Conservation (phyloP, 2,888 invertebrate genomes). For the Nomada fucata region DNA sequence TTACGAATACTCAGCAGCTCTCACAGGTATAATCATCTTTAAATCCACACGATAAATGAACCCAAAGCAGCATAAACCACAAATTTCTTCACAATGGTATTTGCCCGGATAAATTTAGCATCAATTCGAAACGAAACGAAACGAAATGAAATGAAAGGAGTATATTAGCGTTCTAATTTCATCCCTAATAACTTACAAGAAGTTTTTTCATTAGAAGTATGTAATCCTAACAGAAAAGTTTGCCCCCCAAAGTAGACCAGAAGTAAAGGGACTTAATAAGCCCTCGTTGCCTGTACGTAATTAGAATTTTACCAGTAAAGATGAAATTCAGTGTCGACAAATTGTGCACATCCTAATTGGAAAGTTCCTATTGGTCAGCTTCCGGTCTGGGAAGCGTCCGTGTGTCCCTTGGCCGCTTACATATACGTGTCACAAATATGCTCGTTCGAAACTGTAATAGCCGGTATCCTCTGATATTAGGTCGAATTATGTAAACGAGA, state of each 20-base stretch:
- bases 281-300: too few species aligned
- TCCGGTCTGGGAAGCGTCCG: slow-evolving; percentile 29
- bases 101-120: not conserved
- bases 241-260: not conserved
- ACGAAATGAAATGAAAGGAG: not conserved
- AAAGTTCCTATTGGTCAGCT: slow-evolving; percentile 28
- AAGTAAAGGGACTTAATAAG: not conserved
- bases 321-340: not conserved
- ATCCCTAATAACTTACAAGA: not conserved
- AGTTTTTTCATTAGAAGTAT: not conserved
- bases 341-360: slow-evolving; percentile 23
- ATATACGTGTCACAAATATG: slow-evolving; percentile 1
- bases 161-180: not conserved
- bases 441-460: slow-evolving; percentile 13
- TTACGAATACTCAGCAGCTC: too few species aligned
- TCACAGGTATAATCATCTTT: too few species aligned
- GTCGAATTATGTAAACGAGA: slow-evolving; percentile 33
- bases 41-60: too few species aligned
- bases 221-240: not conserved
- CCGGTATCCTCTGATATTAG: slow-evolving; percentile 24
- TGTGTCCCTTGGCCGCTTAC: slow-evolving; percentile 17
- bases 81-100: not conserved
- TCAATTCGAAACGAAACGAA: not conserved
- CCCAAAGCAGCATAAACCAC: too few species aligned
- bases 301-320: not conserved